Base-by-base conservation (phyloP, 2,888 invertebrate species). In the Chalcis sispes region DNA sequence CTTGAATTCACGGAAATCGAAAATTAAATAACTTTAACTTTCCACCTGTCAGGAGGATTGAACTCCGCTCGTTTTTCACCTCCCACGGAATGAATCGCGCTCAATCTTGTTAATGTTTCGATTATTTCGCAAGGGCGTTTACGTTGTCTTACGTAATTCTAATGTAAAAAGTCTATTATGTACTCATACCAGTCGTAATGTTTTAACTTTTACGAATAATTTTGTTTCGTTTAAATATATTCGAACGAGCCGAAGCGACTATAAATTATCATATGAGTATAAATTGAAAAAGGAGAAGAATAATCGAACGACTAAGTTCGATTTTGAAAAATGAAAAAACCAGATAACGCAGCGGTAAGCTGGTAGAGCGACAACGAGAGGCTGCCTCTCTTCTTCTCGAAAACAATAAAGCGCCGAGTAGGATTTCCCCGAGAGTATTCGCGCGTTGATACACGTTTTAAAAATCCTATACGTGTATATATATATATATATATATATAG, bases 1-100 rank as follows among this genome's bases (percentile, higher is more conserved):
- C 29, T 42, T 7, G 50, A 27, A 74, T 71, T 75, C 75, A 61
- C 52, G 66, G 59, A 72, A 75, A 75, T 75, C 61, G 66, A 75
- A 71, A 75, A 71, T 75, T 71, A 36, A 71, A 71, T 61, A 66
- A 65, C n/a, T 61, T 32, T 36, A 52, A 46, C 61, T 75, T 61
- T 75, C 65, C 75, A 71, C 71, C 75, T 75, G 75, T 71, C 75
- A 71, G 23, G 18, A n/a, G 36, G 29, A 46, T 62, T 29, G 62
- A 67, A 27, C 52, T 13, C n/a, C 32, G 42, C 42, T 59, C 75
- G 71, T 75, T 71, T 59, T 71, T 75, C 71, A 75, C 42, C 54
- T 36, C 62, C 29, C 25, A 23, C 52, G 20, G 23, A 27, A 58
- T 59, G 46, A 62, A 75, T 75, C 48, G 40, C 72, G 13, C 20